A percentile compares a stretch with the other conserved stretches of the same genome.
Evolutionary conservation across 1,140 invertebrate genomes (phyloP).

Genomic region (Lepidurus arcticus): DNA sequence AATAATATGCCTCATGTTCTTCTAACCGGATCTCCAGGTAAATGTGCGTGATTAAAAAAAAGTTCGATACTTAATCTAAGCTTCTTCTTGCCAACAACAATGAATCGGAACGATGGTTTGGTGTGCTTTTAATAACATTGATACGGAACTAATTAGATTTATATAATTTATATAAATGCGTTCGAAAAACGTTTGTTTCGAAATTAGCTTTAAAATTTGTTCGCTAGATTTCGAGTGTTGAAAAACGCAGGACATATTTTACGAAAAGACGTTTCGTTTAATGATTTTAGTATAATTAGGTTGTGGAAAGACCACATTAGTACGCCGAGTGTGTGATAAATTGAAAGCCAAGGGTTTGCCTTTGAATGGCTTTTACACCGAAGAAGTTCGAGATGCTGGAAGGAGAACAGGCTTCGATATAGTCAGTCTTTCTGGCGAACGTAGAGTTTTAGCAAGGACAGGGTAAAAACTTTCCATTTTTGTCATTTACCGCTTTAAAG

Average conservation of each 20-base stretch:
- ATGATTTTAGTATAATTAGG: conserved; percentile 43
- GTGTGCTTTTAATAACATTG: too few species aligned
- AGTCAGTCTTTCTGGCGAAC: conserved; percentile 48
- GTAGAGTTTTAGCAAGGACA: conserved; percentile 49
- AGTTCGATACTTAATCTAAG: background rate
- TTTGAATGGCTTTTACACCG: conserved; percentile 57
- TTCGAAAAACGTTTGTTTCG: too few species aligned
- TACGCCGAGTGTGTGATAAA: conserved; percentile 48
- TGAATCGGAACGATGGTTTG: background rate
- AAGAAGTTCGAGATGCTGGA: conserved; percentile 51
- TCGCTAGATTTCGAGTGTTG: too few species aligned
- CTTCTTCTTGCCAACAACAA: background rate
- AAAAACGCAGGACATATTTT: background rate
- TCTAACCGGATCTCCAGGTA: background rate
- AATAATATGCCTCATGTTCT: background rate
- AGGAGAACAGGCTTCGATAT: conserved; percentile 57
- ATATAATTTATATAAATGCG: too few species aligned
- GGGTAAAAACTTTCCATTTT: conserved; percentile 41
- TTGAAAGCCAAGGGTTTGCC: conserved; percentile 43
- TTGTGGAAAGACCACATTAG: conserved; percentile 58
- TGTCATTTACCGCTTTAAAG: background rate
- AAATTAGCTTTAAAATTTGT: too few species aligned
- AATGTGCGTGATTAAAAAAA: background rate
- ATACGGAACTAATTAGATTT: too few species aligned
- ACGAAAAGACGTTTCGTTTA: background rate